A percentile compares a stretch with the other conserved stretches of the same genome.
Evolutionary conservation across 2,797 vertebrate genomes (phyloP).

Genomic region (Chaenodraco wilsoni): DNA sequence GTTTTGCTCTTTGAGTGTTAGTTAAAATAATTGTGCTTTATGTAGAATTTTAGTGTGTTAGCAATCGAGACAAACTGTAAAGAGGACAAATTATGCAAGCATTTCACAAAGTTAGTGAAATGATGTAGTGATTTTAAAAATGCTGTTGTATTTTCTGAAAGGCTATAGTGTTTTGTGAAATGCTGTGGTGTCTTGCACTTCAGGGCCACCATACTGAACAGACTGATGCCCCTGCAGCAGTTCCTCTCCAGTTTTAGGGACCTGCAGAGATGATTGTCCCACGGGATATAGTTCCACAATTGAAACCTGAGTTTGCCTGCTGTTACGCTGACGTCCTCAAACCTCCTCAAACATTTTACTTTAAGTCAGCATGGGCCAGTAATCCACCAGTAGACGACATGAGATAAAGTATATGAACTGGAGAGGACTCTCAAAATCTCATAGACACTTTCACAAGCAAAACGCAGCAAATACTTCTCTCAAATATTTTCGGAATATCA

Average conservation of each 20-base stretch:
- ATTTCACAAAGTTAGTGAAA: too few species aligned
- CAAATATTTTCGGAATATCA: conserved; percentile 5
- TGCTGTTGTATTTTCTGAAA: too few species aligned
- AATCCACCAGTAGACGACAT: conserved; percentile 61
- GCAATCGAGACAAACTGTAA: too few species aligned
- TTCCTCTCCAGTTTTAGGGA: too few species aligned
- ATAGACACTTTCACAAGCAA: neutral
- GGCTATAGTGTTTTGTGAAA: too few species aligned
- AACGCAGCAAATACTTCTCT: neutral
- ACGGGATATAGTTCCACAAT: conserved; percentile 28
- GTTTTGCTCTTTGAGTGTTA: too few species aligned
- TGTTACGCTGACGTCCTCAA: conserved; percentile 46
- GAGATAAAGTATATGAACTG: conserved; percentile 13
- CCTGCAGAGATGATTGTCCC: conserved; percentile 32
- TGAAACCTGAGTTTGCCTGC: conserved; percentile 51
- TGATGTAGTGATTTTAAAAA: too few species aligned
- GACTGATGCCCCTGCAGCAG: neutral
- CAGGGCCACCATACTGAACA: neutral
- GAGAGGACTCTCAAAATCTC: too few species aligned
- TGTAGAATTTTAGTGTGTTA: too few species aligned
- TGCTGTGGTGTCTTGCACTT: too few species aligned
- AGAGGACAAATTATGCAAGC: too few species aligned
- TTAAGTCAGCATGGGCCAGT: conserved; percentile 52
- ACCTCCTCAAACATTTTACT: conserved; percentile 55
- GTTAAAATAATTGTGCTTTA: too few species aligned